Base-by-base conservation (phyloP, 2,888 invertebrate genomes). In the Muschampia plurimacula region DNA sequence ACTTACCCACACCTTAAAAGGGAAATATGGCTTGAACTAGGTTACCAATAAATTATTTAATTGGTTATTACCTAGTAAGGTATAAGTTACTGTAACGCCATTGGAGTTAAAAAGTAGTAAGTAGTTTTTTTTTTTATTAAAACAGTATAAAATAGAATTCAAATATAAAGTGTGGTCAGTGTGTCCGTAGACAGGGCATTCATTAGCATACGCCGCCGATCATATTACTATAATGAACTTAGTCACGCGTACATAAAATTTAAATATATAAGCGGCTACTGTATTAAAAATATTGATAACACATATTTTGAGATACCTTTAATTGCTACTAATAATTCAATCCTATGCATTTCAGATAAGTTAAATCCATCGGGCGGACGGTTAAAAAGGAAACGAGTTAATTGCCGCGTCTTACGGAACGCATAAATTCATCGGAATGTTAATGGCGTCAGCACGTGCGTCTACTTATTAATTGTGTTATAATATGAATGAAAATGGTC, bases 201-300 rank as follows among this genome's bases (percentile, higher is more conserved):
- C 82, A 88, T 86, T 88, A 89, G 84, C 85, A 86, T 85, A 52
- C n/a, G 77, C 78, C 83, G 78, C 79, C 80, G 79, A 83, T 82
- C 86, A 83, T 86, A 88, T 86, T 86, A 87, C 84, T 87, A 83
- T 92, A 91, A 91, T 86, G 88, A 90, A 87, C 88, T 84, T 88
- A 92, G 90, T 89, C 90, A 92, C 87, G 93, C 91, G 89, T 88
- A 86, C 86, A 90, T 89, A 86, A 89, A 91, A 93, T 93, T 92
- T 91, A 84, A 92, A 92, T 91, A 85, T 80, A 86, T 89, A 87
- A 91, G 86, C 84, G 81, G 93, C 93, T 94, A 92, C 93, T 87
- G 93, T 92, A 90, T 92, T 92, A 90, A 91, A 87, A 91, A 91
- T 90, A 92, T 92, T 91, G 93, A 93, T 93, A 92, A 91, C 86